Base-by-base conservation (phyloP, 2,113 vertebrate species). In the Morone chrysops region DNA sequence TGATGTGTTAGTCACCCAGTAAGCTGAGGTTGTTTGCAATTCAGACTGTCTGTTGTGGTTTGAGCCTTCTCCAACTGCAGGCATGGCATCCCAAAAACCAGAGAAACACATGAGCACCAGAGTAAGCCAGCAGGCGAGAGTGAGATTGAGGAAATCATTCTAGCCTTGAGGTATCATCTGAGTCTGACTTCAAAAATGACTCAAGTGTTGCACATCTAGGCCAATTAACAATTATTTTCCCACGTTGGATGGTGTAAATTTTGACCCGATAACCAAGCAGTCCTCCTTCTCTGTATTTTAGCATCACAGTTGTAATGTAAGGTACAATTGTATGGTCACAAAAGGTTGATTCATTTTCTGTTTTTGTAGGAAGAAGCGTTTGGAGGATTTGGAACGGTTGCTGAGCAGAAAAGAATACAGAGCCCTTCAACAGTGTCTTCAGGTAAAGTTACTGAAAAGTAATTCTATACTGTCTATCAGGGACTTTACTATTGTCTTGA, bases 331-430 rank as follows among this genome's bases (percentile, higher is more conserved):
- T 51, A 36, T 65, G 16, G 22, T 82, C n/a, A 82, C 51, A 83
- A 54, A 70, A 22, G 11, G 38, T 71, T 63, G 0, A 78, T 38
- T 68, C 50, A 10, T 13, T 79, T 71, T 68, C 20, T 91, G 78
- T 57, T 62, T 93, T 92, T 95, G 81, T 93, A 99, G 98, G 98
- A 99, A 93, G 98, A 98, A 85, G 95, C 95, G 60, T 99, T 99
- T 94, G 89, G 96, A 94, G 98, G 98, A 92, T 99, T 99, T 95
- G 96, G 97, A 90, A 95, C 95, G 77, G 95, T 97, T 94, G 95
- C 94, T 92, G 98, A 99, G 93, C 95, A 97, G 92, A 97, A 96
- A 95, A 93, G 87, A 92, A 95, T 97, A 89, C 97, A 93, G 85
- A 98, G 96, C 88, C 95, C 97, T 70, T 90, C 96, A 75, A 94